Base-by-base conservation (phyloP, 2,113 vertebrate species). In the Perca fluviatilis region DNA sequence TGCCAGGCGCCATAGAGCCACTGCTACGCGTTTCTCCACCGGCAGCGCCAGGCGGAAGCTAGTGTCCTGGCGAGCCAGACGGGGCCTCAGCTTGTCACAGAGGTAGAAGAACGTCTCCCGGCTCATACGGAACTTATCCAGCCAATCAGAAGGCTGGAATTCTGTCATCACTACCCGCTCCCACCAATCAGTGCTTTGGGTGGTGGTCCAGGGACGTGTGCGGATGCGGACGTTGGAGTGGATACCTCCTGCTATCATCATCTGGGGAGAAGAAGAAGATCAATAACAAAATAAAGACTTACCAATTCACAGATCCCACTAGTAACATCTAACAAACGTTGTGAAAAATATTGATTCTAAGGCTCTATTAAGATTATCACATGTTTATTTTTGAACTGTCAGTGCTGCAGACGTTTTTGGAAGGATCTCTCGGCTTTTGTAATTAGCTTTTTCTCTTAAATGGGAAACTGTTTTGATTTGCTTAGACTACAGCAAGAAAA, bases 91-190 rank as follows among this genome's bases (percentile, higher is more conserved):
- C 80, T 92, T 92, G 27, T 93, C 92, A 13, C 95, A 96, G 0
- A 96, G 88, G 60, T 93, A 92, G 83, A 96, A 91, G 82, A 95
- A 96, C 0, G 96, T 96, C 68, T 95, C 92, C 70, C 83, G 86
- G 80, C 94, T 95, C 96, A 96, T 96, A 0, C 95, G 93, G 77
- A 96, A 96, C 56, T 95, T 96, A 75, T 96, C 94, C 76, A 96
- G 89, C 96, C 96, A 96, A 85, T 96, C 95, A 1, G 86, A 88
- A 1, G 95, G 94, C 80, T 95, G 92, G 89, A 96, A 96, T 67
- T 95, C 95, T 7, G 92, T 94, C 92, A 96, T 93, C 14, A 94
- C 95, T 27, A 95, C 95, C 1, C 94, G 91, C 80, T 96, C 95
- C 96, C 95, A 96, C 96, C 95, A 96, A 15, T 96, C 95, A 0